Conservation (phyloP, 2,888 invertebrate species). For the Adelognathus sp. region DNA sequence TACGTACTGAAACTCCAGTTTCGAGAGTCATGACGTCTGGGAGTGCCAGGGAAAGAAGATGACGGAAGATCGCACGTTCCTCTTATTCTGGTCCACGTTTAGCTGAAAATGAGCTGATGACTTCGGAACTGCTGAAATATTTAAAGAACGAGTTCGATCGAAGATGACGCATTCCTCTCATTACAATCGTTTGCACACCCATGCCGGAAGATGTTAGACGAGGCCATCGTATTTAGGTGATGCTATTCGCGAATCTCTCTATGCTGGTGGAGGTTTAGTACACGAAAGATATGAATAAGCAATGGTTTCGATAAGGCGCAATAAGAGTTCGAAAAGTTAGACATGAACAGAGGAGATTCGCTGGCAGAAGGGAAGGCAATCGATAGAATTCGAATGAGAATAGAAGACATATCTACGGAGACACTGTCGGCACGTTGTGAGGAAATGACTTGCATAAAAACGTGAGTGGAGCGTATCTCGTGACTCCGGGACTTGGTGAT, state of each 20-base stretch:
- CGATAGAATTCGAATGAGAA: not conserved
- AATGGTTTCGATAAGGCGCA: too few species aligned
- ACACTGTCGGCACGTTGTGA: not conserved
- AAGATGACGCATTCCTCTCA: too few species aligned
- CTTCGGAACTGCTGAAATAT: too few species aligned
- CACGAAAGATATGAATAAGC: too few species aligned
- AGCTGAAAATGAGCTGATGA: too few species aligned
- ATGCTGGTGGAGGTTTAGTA: too few species aligned
- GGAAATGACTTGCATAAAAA: not conserved
- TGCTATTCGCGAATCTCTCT: too few species aligned
- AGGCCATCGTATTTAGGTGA: too few species aligned
- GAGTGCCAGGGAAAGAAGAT: not conserved
- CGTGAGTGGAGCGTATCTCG: slow-evolving; percentile 35
- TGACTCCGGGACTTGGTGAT: slow-evolving; percentile 62
- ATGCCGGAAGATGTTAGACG: too few species aligned
- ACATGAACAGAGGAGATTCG: not conserved
- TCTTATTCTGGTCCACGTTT: not conserved
- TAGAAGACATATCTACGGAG: not conserved
- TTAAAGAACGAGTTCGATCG: too few species aligned
- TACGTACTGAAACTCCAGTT: too few species aligned
- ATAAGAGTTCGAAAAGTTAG: not conserved
- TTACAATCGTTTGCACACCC: too few species aligned
- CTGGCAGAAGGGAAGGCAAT: not conserved
- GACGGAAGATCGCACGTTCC: not conserved
- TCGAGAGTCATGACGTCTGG: not conserved